phyloP scores from a whole-genome alignment of 2,113 vertebrate genomes.

The Microcebus ravelobensis region DNA sequence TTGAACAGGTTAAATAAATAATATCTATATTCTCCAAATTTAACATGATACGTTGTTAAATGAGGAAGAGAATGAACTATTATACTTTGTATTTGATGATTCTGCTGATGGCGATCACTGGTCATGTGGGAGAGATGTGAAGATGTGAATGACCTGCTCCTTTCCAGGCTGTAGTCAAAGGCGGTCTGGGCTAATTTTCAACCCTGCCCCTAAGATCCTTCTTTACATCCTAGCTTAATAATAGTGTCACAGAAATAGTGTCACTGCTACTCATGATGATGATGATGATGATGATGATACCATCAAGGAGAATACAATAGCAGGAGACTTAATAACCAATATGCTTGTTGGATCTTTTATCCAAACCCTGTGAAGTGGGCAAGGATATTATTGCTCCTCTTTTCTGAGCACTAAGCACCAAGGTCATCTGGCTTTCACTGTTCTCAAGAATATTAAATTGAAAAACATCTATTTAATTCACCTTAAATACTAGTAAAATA shows the following conservation, averaged over 20 bases:
- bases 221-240: not conserved
- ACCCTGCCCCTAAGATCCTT: not conserved
- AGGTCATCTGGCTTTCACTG: not conserved
- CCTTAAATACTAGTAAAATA: constrained; percentile 47
- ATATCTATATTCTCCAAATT: constrained; percentile 12
- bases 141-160: not conserved
- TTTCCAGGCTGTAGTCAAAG: not conserved
- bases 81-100: constrained; percentile 33
- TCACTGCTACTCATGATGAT: not conserved
- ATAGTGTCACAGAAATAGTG: not conserved
- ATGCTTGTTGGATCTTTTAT: constrained; percentile 28
- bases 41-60: constrained; percentile 20
- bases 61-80: constrained; percentile 41
- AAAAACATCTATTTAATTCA: constrained; percentile 36
- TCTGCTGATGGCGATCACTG: not conserved
- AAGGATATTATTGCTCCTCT: not conserved
- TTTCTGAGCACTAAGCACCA: constrained; percentile 17
- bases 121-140: not conserved
- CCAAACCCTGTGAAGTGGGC: not conserved
- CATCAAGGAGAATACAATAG: not conserved
- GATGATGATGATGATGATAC: not conserved
- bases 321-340: not conserved
- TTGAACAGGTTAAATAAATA: constrained; percentile 65
- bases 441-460: constrained; percentile 55
- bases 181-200: constrained; percentile 34